phyloP scores from a whole-genome alignment of 92 coral and sea anemone species.

The Heliopora coerulea region DNA sequence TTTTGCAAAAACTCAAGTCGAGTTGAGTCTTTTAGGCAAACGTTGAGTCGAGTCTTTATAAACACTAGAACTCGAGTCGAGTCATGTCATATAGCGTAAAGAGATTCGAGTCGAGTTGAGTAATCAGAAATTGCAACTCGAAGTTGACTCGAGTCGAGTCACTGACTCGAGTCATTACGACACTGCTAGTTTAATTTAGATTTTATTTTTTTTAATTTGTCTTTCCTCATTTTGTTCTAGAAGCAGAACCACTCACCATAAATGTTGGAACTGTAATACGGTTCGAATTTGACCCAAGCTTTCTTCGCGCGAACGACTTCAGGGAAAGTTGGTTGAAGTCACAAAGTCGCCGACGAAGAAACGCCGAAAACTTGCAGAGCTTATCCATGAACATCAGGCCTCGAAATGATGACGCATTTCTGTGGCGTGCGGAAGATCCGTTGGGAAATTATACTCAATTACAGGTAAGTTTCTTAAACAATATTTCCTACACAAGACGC shows the following conservation, averaged over 20 bases:
- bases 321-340: constrained; percentile 44
- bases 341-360: constrained; percentile 59
- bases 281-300: constrained; percentile 75
- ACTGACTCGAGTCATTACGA: too few species aligned
- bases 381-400: constrained; percentile 21
- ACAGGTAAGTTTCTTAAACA: constrained; percentile 12
- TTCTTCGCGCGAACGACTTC: constrained; percentile 74
- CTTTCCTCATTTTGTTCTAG: constrained; percentile 30
- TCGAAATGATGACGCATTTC: constrained; percentile 16
- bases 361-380: constrained; percentile 43
- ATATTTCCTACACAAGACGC: neutral
- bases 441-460: constrained; percentile 30
- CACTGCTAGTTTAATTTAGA: too few species aligned
- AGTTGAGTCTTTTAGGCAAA: too few species aligned
- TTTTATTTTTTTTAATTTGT: too few species aligned
- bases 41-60: too few species aligned
- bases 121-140: too few species aligned
- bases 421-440: constrained; percentile 34
- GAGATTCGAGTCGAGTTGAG: too few species aligned
- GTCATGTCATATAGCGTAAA: too few species aligned
- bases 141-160: too few species aligned
- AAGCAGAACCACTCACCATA: constrained; percentile 67
- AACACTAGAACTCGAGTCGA: too few species aligned
- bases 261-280: constrained; percentile 65
- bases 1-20: too few species aligned